Percentiles rank a stretch among this genome's conserved stretches.
These are phyloP conservation scores for Pterois miles DNA, from an alignment of 2,797 vertebrate species.

Conservation along the genomic window DNA sequence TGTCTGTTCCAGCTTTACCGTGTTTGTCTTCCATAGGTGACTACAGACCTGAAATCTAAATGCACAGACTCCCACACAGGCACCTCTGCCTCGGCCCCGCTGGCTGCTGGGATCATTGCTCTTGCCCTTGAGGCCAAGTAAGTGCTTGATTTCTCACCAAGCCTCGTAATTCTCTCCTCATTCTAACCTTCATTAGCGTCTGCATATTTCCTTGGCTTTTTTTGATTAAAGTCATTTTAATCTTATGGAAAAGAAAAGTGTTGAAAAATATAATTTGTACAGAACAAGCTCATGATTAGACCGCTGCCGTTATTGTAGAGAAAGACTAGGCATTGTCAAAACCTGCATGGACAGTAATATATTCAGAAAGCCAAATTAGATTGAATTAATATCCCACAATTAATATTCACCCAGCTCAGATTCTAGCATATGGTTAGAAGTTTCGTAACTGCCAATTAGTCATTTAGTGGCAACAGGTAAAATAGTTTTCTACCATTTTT, in stretches of 20 bases:
- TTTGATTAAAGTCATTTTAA: constrained; percentile 2
- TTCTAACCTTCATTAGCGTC: constrained; percentile 1
- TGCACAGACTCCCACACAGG: constrained; percentile 98
- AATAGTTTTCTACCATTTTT: not conserved
- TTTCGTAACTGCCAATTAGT: constrained; percentile 13
- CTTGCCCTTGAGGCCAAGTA: constrained; percentile 91
- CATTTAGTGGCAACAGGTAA: not conserved
- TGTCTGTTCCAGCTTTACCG: not conserved
- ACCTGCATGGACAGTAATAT: not conserved
- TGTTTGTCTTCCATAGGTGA: constrained; percentile 84
- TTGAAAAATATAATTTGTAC: not conserved
- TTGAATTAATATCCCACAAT: constrained; percentile 7
- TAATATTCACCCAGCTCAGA: constrained; percentile 30
- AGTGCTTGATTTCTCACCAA: constrained; percentile 59
- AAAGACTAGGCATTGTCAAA: constrained; percentile 1
- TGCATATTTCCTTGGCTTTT: not conserved
- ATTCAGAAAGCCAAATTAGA: not conserved
- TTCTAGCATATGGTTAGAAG: not conserved
- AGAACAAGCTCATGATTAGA: not conserved
- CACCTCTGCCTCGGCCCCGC: constrained; percentile 94
- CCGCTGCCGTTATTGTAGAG: constrained; percentile 4
- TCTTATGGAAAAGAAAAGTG: not conserved
- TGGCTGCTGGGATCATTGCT: constrained; percentile 98
- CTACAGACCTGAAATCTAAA: constrained; percentile 95
- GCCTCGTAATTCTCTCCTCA: constrained; percentile 9